These are phyloP conservation scores for Heliconius charithonia DNA, from an alignment of 2,888 invertebrate genomes.

Conservation along the genomic window DNA sequence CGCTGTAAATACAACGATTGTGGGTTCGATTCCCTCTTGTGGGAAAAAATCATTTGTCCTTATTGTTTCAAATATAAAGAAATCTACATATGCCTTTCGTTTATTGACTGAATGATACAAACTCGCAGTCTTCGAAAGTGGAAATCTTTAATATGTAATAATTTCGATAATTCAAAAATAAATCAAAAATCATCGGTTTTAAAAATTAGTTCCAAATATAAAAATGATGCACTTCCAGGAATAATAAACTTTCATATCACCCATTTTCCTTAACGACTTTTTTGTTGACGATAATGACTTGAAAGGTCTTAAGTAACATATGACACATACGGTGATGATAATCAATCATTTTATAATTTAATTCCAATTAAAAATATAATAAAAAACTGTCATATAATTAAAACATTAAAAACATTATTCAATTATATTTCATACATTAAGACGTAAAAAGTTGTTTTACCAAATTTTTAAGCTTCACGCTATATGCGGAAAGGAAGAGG, in stretches of 20 bases:
- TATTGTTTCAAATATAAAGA: no score
- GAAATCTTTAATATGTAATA: no score
- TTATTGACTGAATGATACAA: no score
- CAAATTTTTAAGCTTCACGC: background rate
- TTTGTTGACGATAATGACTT: constrained; percentile 31
- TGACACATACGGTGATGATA: constrained; percentile 13
- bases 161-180: no score
- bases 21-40: no score
- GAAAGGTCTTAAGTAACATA: constrained; percentile 24
- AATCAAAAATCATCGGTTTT: no score
- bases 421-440: no score
- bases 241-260: constrained; percentile 25
- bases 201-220: background rate
- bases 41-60: background rate
- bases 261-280: constrained; percentile 35
- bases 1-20: no score
- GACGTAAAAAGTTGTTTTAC: background rate
- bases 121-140: no score
- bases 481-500: background rate
- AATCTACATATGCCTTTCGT: no score
- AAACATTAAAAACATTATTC: no score
- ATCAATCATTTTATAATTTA: constrained; percentile 37
- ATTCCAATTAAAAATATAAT: constrained; percentile 10
- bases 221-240: background rate
- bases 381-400: no score